A percentile compares a stretch with the other conserved stretches of the same genome.
phyloP scores from a whole-genome alignment of 2,888 invertebrate species.

The Orgyia antiqua region DNA sequence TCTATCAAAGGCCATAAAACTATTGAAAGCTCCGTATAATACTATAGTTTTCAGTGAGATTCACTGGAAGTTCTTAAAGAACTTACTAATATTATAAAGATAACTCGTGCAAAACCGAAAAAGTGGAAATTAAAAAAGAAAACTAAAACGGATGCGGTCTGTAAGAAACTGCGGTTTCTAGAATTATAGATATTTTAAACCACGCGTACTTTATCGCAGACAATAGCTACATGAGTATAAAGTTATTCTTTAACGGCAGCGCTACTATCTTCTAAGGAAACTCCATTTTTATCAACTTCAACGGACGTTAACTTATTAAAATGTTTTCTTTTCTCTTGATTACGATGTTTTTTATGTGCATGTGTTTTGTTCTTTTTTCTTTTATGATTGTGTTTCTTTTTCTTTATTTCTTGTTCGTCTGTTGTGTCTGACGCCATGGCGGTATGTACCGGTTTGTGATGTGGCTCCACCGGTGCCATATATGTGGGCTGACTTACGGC shows the following conservation, averaged over 20 bases:
- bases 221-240: no score
- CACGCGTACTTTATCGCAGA: no score
- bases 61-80: no score
- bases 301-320: slow-evolving; percentile 38
- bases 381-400: slow-evolving; percentile 43
- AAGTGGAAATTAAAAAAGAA: no score
- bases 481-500: slow-evolving; percentile 33
- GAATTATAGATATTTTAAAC: no score
- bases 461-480: slow-evolving; percentile 56
- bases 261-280: slow-evolving; percentile 53
- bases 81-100: no score
- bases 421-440: slow-evolving; percentile 13
- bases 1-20: no score
- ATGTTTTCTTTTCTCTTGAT: slow-evolving; percentile 43
- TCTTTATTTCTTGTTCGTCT: slow-evolving; percentile 32
- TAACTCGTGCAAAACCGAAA: no score
- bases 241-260: not conserved
- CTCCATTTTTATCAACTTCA: slow-evolving; percentile 43
- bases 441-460: slow-evolving; percentile 25
- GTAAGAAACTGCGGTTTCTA: no score
- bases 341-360: slow-evolving; percentile 46
- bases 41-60: no score
- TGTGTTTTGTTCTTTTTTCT: slow-evolving; percentile 36
- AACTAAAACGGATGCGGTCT: no score
- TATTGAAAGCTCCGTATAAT: no score